Base-by-base conservation (phyloP, 2,113 vertebrate species). In the Bucco capensis region DNA sequence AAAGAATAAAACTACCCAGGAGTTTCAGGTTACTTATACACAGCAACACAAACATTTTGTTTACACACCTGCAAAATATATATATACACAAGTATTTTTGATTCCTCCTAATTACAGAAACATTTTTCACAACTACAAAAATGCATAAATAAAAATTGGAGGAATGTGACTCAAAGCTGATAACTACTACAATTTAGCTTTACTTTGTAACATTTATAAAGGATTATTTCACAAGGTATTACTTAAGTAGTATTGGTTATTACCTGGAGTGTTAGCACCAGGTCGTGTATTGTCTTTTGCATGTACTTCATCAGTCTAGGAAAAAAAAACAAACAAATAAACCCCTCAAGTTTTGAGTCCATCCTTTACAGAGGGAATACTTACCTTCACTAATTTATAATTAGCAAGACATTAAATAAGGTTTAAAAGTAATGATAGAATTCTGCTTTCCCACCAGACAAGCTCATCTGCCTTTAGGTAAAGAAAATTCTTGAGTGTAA, bases 231-330 rank as follows among this genome's bases (percentile, higher is more conserved):
- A 83, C 6, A 27, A 47, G 24, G 7, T 24, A 13, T 40, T 87
- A 28, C 16, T 85, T 75, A 50, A 50, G 17, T 40, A 38, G 22
- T 8, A 4, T 9, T 88, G 51, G 21, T 35, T 33, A 86, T 97
- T 92, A 99, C 99, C 99, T 95, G 98, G 65, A 91, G 97, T 98
- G 95, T 98, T 99, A 76, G 97, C 96, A 3, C 99, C 99, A 69
- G 99, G 98, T 90, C 98, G 97, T 47, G 98, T 99, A 96, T 99
- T 98, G 76, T 99, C 99, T 96, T 99, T 99, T 71, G 98, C 97
- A 54, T 99, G 99, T 10, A 99, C 99, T 83, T 99, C 99, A 95
- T 99, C 99, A 18, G 99, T 99, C 99, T 99, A 89, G 23, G 54
- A 38, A 77, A 89, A 83, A 37, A 71, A 62, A 62, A 38, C 14